phyloP scores from a whole-genome alignment of 2,113 vertebrate species.

The Thryonomys swinderianus region DNA sequence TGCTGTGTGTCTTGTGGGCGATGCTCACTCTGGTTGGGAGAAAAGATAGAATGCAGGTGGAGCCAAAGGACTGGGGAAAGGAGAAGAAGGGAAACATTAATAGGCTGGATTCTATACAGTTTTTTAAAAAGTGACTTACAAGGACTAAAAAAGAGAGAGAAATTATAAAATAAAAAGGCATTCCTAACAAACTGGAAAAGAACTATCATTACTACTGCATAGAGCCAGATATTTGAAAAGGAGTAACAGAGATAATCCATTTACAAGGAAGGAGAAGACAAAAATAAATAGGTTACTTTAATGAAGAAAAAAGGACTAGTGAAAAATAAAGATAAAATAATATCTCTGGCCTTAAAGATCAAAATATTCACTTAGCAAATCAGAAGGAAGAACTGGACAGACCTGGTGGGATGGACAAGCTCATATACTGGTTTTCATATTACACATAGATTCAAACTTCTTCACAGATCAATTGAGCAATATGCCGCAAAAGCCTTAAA shows the following conservation, averaged over 20 bases:
- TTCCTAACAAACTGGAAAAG: background rate
- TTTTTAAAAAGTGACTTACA: background rate
- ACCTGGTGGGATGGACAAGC: too few species aligned
- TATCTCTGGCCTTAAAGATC: background rate
- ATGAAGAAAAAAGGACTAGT: too few species aligned
- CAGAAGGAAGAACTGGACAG: too few species aligned
- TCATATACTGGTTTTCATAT: background rate
- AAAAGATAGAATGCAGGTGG: background rate
- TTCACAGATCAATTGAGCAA: background rate
- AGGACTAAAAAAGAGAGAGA: background rate
- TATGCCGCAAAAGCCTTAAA: background rate
- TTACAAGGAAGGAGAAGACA: background rate
- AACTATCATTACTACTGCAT: background rate
- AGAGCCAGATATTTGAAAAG: background rate
- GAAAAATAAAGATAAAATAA: background rate
- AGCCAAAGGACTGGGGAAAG: background rate
- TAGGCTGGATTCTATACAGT: background rate
- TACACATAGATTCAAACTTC: background rate
- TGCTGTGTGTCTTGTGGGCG: background rate
- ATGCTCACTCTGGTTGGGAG: fast-evolving
- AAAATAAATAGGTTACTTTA: background rate
- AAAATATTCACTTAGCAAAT: fast-evolving
- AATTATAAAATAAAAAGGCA: background rate
- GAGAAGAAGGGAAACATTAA: background rate
- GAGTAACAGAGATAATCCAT: background rate